Conservation (phyloP, 2,113 vertebrate species). For the Spea bombifrons region DNA sequence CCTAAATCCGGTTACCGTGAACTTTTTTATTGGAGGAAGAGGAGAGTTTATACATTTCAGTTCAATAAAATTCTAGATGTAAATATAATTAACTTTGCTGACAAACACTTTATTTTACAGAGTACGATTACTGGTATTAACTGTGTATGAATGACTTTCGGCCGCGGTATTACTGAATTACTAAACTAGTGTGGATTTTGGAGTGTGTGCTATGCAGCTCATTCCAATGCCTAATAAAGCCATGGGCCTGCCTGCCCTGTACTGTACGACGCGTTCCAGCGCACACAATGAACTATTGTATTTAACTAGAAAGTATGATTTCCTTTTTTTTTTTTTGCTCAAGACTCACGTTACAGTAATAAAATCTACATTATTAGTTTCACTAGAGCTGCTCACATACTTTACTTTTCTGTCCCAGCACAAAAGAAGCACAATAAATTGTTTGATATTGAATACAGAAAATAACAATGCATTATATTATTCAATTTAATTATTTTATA, state of each 20-base stretch:
- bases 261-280: conserved; percentile 38
- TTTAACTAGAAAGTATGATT: conserved; percentile 45
- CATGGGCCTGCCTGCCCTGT: conserved; percentile 23
- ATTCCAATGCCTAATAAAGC: conserved; percentile 40
- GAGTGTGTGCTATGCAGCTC: background rate
- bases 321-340: conserved; percentile 46
- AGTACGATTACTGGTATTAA: no score
- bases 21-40: no score
- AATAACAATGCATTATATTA: no score
- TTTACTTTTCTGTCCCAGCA: conserved; percentile 11
- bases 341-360: conserved; percentile 46
- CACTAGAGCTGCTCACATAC: conserved; percentile 29
- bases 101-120: no score
- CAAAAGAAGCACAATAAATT: conserved; percentile 27
- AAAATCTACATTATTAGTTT: conserved; percentile 47
- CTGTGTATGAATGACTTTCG: no score
- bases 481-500: no score
- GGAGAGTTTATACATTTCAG: no score
- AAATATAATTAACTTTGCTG: no score
- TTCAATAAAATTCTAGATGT: no score
- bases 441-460: no score
- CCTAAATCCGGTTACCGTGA: no score
- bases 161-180: no score
- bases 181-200: background rate
- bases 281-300: conserved; percentile 48